A percentile compares a stretch with the other conserved stretches of the same genome.
Evolutionary conservation across 2,797 vertebrate species (phyloP).

Genomic region (Catamblyrhynchus diadema): DNA sequence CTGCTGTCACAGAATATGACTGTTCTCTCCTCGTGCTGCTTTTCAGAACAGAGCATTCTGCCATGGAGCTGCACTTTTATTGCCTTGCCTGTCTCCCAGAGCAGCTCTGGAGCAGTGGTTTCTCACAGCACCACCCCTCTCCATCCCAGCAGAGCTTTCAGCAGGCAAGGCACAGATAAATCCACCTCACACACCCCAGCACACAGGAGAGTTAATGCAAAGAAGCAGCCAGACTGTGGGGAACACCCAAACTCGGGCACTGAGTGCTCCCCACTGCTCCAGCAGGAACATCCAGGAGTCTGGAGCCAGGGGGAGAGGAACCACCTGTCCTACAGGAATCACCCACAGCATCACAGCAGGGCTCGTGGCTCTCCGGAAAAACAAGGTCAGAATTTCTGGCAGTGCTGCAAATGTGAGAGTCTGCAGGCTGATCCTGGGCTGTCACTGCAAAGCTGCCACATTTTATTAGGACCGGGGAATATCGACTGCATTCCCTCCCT

Average conservation of each 20-base stretch:
- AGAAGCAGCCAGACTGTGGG: background rate
- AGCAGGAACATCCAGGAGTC: background rate
- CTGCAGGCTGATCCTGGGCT: background rate
- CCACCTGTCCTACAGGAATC: background rate
- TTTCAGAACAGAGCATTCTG: background rate
- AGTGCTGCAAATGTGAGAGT: background rate
- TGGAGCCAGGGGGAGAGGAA: background rate
- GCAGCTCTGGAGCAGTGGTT: background rate
- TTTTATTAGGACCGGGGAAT: background rate
- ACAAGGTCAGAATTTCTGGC: background rate
- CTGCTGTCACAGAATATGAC: conserved; percentile 5
- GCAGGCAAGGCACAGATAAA: background rate
- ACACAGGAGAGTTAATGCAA: background rate
- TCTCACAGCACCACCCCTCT: background rate
- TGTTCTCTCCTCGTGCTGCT: background rate
- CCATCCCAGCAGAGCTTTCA: background rate
- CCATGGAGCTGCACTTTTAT: background rate
- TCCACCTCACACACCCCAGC: background rate
- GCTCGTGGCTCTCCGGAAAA: fast-evolving
- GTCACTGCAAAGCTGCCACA: background rate
- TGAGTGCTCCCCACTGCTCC: background rate
- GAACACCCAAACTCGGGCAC: background rate
- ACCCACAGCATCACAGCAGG: background rate
- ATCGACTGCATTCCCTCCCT: background rate
- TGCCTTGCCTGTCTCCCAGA: background rate